phyloP scores from a whole-genome alignment of 2,888 invertebrate species.

The Lasius platythorax region DNA sequence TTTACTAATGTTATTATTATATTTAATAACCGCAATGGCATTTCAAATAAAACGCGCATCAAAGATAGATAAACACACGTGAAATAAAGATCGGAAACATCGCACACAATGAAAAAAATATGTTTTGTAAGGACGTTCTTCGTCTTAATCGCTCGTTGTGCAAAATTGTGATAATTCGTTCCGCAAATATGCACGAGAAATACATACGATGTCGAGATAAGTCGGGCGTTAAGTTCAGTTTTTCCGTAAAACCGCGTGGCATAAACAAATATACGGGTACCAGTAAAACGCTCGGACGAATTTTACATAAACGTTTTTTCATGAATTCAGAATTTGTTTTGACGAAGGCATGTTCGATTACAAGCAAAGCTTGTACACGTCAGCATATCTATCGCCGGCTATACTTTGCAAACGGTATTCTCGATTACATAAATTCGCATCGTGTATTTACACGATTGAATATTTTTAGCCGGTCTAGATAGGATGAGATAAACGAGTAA shows the following conservation, averaged over 20 bases:
- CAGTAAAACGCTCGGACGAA: not conserved
- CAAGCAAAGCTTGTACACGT: not conserved
- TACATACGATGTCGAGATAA: not conserved
- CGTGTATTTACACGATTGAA: not conserved
- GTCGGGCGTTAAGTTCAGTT: not conserved
- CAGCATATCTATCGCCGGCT: not conserved
- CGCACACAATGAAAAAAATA: not conserved
- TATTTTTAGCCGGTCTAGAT: not conserved
- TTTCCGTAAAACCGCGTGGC: not conserved
- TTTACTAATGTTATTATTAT: not conserved
- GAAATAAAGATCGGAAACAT: not conserved
- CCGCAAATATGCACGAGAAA: not conserved
- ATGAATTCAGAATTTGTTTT: not conserved
- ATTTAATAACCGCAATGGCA: not conserved
- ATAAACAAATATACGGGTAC: not conserved
- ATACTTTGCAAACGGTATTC: not conserved
- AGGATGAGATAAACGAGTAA: not conserved
- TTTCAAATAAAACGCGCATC: not conserved
- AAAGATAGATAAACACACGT: not conserved
- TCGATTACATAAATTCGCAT: slow-evolving; percentile 20
- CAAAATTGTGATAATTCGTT: not conserved
- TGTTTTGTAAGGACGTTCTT: not conserved
- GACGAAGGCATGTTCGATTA: not conserved
- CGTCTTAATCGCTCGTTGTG: not conserved
- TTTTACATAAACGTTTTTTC: not conserved